A percentile compares a stretch with the other conserved stretches of the same genome.
Conservation (phyloP, 2,797 vertebrate genomes). For the Mus spretus region DNA sequence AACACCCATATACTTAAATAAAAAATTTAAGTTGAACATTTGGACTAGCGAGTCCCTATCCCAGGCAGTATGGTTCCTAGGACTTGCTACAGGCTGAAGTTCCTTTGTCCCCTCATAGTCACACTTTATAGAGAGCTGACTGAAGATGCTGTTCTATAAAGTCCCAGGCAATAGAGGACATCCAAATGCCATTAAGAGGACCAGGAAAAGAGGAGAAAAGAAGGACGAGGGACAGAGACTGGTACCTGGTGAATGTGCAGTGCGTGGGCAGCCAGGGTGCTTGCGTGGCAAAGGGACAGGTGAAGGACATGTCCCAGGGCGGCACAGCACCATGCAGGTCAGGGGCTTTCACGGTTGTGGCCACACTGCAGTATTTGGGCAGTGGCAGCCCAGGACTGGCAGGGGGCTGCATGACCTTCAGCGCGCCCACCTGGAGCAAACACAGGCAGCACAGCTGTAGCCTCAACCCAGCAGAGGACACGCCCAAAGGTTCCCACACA, state of each 20-base stretch:
- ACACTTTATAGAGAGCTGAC: neutral
- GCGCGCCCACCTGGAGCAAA: constrained; percentile 79
- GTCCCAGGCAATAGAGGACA: neutral
- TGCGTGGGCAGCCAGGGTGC: constrained; percentile 10
- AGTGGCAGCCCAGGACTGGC: constrained; percentile 41
- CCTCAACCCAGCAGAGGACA: neutral
- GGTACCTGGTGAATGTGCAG: constrained; percentile 81
- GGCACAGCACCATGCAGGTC: neutral
- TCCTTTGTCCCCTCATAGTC: neutral
- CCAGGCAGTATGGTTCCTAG: neutral
- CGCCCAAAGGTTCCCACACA: neutral
- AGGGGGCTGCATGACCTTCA: constrained; percentile 74
- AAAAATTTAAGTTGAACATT: neutral
- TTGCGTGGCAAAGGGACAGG: constrained; percentile 48
- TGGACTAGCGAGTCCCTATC: neutral
- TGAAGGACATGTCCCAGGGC: constrained; percentile 51
- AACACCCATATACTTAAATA: neutral
- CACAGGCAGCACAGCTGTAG: neutral
- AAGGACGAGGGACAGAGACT: neutral
- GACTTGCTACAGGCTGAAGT: neutral
- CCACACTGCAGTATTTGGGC: constrained; percentile 84
- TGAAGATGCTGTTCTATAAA: neutral
- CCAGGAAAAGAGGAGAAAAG: neutral
- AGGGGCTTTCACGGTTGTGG: constrained; percentile 62
- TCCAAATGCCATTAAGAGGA: neutral